Evolutionary conservation across 2,888 invertebrate species (phyloP).

Genomic region (Gnatocerus cornutus): DNA sequence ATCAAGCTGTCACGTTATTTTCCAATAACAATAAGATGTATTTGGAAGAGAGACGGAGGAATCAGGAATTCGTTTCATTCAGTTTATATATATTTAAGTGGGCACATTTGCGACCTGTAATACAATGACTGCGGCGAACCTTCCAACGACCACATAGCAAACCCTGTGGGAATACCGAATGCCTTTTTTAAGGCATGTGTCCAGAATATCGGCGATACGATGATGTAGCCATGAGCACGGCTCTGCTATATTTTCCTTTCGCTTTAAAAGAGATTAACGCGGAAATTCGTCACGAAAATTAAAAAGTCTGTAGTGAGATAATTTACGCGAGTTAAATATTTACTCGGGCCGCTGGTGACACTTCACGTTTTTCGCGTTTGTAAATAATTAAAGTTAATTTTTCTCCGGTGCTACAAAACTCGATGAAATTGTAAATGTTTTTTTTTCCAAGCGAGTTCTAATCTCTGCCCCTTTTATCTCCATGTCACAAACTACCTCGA

Average conservation of each 20-base stretch:
- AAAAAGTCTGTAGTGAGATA: slow-evolving; percentile 24
- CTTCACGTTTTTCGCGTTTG: slow-evolving; percentile 12
- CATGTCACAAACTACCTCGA: background rate
- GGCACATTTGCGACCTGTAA: slow-evolving; percentile 58
- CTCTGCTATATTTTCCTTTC: background rate
- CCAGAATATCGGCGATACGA: slow-evolving; percentile 37
- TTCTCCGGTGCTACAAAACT: slow-evolving; percentile 7
- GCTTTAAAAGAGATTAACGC: background rate
- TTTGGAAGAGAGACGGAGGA: slow-evolving; percentile 24
- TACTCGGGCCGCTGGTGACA: slow-evolving; percentile 9
- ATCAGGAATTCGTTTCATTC: slow-evolving; percentile 54
- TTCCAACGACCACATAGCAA: slow-evolving; percentile 50
- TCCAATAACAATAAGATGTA: slow-evolving; percentile 35
- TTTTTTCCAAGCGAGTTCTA: no score
- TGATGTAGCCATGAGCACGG: slow-evolving; percentile 16
- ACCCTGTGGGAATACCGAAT: slow-evolving; percentile 52
- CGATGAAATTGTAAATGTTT: background rate
- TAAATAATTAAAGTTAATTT: slow-evolving; percentile 21
- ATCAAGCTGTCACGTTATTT: slow-evolving; percentile 40
- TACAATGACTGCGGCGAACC: slow-evolving; percentile 57
- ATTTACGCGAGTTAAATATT: slow-evolving; percentile 20
- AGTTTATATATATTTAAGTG: slow-evolving; percentile 59
- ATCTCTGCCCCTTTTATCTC: background rate
- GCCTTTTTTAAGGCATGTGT: slow-evolving; percentile 49
- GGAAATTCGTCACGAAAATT: slow-evolving; percentile 19